Percentiles rank a stretch among this genome's conserved stretches.
These are phyloP conservation scores for Tragelaphus scriptus DNA, from an alignment of 2,113 vertebrate species.

Conservation along the genomic window DNA sequence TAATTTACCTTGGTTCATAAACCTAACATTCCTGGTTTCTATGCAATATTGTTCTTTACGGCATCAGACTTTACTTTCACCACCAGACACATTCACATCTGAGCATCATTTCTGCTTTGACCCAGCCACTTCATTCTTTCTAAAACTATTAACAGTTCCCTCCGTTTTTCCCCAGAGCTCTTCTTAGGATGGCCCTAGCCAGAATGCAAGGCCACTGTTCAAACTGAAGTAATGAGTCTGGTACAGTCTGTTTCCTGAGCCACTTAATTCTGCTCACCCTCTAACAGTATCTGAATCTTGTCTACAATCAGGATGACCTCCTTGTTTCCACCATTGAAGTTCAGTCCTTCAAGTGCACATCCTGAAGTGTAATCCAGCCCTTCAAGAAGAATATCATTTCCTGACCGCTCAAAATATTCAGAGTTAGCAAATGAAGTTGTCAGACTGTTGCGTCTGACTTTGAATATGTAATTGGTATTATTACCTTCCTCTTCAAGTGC, in stretches of 20 bases:
- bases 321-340: neutral
- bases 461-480: neutral
- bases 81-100: neutral
- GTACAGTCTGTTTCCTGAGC: neutral
- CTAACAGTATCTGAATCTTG: neutral
- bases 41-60: neutral
- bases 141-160: neutral
- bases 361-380: neutral
- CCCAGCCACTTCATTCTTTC: neutral
- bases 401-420: neutral
- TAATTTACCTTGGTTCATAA: neutral
- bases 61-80: neutral
- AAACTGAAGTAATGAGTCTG: neutral
- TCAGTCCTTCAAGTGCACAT: neutral
- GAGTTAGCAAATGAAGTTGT: neutral
- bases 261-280: neutral
- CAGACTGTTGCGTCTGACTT: neutral
- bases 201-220: neutral
- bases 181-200: too few relatives aligned
- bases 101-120: neutral
- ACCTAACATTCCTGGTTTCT: neutral
- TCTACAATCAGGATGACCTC: neutral
- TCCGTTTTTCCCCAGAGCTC: neutral
- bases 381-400: neutral
- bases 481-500: neutral